These are phyloP conservation scores for Acromyrmex echinatior DNA, from an alignment of 1,140 invertebrate genomes.

Conservation along the genomic window DNA sequence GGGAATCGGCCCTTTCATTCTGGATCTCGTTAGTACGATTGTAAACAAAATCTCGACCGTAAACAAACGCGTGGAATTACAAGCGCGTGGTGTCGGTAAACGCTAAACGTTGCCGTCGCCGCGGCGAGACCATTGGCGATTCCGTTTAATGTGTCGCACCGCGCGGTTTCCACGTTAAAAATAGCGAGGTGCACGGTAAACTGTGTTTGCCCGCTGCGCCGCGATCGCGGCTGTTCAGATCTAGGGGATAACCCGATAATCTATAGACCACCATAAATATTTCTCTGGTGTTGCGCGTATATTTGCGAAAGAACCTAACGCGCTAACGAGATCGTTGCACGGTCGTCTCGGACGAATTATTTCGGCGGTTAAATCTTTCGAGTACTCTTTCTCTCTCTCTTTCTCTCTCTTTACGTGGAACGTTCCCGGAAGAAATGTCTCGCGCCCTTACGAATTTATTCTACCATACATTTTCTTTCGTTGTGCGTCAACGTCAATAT, in stretches of 20 bases:
- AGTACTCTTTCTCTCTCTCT: no score
- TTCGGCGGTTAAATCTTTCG: slow-evolving; percentile 32
- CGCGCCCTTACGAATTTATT: not conserved
- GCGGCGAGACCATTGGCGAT: slow-evolving; percentile 54
- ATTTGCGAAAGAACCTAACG: slow-evolving; percentile 39
- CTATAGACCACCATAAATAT: slow-evolving; percentile 57
- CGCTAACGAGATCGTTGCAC: slow-evolving; percentile 43
- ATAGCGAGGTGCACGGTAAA: slow-evolving; percentile 43
- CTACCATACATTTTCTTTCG: not conserved
- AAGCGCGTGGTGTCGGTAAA: slow-evolving; percentile 57
- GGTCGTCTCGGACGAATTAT: slow-evolving; percentile 34
- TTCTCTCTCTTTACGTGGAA: not conserved
- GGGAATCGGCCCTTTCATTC: slow-evolving; percentile 52
- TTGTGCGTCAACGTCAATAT: not conserved
- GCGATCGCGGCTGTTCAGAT: slow-evolving; percentile 40
- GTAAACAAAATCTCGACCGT: slow-evolving; percentile 64
- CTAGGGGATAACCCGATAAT: slow-evolving; percentile 53
- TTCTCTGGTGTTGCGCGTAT: slow-evolving; percentile 24
- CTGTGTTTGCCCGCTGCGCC: slow-evolving; percentile 53
- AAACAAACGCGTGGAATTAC: slow-evolving; percentile 60
- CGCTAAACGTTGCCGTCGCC: slow-evolving; percentile 39
- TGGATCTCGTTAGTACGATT: slow-evolving; percentile 64
- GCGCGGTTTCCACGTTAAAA: slow-evolving; percentile 38
- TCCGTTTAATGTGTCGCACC: slow-evolving; percentile 59
- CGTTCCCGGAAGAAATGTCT: not conserved